Percentiles rank a stretch among this genome's conserved stretches.
Evolutionary conservation across 2,113 vertebrate genomes (phyloP).

Genomic region (Burhinus oedicnemus): DNA sequence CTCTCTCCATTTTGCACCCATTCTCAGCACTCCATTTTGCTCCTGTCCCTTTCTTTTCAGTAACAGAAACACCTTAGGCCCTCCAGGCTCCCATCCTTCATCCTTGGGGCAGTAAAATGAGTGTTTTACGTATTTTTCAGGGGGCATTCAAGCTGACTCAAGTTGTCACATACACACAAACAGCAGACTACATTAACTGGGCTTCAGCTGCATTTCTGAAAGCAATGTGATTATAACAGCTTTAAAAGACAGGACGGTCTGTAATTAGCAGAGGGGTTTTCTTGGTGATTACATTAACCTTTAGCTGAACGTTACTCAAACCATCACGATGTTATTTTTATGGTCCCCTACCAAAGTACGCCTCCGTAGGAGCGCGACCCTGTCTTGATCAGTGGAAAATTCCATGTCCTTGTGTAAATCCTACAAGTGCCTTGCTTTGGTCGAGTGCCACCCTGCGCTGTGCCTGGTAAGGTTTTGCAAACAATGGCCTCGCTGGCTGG

Average conservation of each 20-base stretch:
- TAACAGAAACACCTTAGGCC: not conserved
- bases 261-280: slow-evolving; percentile 25
- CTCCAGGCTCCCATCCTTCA: not conserved
- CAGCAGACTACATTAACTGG: not conserved
- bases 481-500: slow-evolving; percentile 37
- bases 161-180: not conserved
- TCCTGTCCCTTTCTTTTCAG: not conserved
- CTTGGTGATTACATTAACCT: slow-evolving; percentile 39
- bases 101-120: not conserved
- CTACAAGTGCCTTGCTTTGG: not conserved
- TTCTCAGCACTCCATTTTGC: not conserved
- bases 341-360: not conserved
- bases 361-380: not conserved
- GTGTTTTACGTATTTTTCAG: not conserved
- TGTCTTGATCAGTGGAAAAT: slow-evolving; percentile 40
- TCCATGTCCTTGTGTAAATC: not conserved
- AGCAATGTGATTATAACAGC: slow-evolving; percentile 29
- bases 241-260: slow-evolving; percentile 34
- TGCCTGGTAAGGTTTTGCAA: not conserved
- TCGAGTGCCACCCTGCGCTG: not conserved
- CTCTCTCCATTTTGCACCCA: not conserved
- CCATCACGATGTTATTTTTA: not conserved
- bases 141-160: not conserved
- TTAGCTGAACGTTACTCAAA: slow-evolving; percentile 10
- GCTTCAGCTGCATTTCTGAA: not conserved